These are phyloP conservation scores for Microtus montanus DNA, from an alignment of 2,113 vertebrate genomes.

Conservation along the genomic window DNA sequence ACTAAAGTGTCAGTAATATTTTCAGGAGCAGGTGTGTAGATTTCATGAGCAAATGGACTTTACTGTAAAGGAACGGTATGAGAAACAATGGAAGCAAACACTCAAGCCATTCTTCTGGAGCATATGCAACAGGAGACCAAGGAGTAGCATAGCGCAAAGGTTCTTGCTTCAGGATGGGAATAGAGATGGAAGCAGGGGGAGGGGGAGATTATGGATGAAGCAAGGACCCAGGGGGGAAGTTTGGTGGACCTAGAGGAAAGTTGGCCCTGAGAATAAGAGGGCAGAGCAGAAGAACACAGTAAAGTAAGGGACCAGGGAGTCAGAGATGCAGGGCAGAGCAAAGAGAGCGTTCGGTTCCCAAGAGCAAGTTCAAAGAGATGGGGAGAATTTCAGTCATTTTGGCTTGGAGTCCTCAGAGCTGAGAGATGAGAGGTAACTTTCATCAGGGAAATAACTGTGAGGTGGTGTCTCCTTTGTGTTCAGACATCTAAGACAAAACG, in stretches of 20 bases:
- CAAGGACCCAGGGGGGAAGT: background rate
- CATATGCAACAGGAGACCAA: background rate
- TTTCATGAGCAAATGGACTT: background rate
- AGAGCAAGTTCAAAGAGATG: background rate
- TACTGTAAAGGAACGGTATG: background rate
- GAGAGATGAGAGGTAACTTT: background rate
- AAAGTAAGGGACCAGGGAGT: background rate
- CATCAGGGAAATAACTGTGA: background rate
- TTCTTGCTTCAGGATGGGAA: rapidly evolving
- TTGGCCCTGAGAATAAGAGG: background rate
- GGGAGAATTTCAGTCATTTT: background rate
- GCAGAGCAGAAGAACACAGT: background rate
- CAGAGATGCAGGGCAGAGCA: background rate
- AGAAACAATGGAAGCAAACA: background rate
- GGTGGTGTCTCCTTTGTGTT: background rate
- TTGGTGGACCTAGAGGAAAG: background rate
- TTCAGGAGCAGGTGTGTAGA: background rate
- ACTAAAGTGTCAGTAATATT: rapidly evolving
- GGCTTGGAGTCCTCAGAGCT: background rate
- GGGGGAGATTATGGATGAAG: background rate
- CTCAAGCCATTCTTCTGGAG: background rate
- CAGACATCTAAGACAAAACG: background rate
- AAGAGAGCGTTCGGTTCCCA: background rate
- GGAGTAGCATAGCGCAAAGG: too few species aligned
- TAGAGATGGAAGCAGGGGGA: background rate